These are phyloP conservation scores for Drosophila mayri DNA, from an alignment of 1,140 invertebrate genomes.

Conservation along the genomic window DNA sequence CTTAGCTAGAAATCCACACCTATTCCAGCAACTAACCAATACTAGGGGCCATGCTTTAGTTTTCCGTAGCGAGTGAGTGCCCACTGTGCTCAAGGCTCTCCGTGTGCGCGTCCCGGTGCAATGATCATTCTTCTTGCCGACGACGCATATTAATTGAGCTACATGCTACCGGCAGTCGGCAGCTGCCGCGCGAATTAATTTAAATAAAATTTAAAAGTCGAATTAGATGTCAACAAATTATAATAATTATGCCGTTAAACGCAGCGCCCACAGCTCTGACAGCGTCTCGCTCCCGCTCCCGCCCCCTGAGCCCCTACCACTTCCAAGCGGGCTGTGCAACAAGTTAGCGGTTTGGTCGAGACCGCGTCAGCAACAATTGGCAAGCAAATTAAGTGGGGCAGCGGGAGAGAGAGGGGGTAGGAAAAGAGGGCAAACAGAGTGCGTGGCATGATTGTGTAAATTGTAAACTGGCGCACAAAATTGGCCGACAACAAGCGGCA, in stretches of 20 bases:
- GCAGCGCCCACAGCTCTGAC: conserved; percentile 34
- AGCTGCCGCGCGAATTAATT: conserved; percentile 78
- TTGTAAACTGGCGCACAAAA: conserved; percentile 58
- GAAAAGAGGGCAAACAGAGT: conserved; percentile 33
- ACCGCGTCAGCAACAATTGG: conserved; percentile 61
- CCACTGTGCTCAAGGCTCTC: conserved; percentile 6
- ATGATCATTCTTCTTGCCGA: conserved; percentile 57
- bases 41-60: neutral
- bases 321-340: conserved; percentile 24
- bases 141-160: conserved; percentile 73
- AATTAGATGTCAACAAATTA: conserved; percentile 82
- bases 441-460: conserved; percentile 67
- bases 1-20: neutral
- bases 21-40: neutral
- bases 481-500: conserved; percentile 34
- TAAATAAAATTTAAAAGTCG: conserved; percentile 78
- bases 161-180: conserved; percentile 59
- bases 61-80: neutral
- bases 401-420: conserved; percentile 9
- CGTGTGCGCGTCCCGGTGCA: conserved; percentile 20
- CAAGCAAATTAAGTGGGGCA: conserved; percentile 55
- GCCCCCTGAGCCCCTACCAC: neutral
- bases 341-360: conserved; percentile 39
- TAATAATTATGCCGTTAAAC: conserved; percentile 74
- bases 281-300: neutral